Evolutionary conservation across 2,113 vertebrate species (phyloP), one percentile per base, ranked within the genome.

Genomic region (Panurus biarmicus): DNA sequence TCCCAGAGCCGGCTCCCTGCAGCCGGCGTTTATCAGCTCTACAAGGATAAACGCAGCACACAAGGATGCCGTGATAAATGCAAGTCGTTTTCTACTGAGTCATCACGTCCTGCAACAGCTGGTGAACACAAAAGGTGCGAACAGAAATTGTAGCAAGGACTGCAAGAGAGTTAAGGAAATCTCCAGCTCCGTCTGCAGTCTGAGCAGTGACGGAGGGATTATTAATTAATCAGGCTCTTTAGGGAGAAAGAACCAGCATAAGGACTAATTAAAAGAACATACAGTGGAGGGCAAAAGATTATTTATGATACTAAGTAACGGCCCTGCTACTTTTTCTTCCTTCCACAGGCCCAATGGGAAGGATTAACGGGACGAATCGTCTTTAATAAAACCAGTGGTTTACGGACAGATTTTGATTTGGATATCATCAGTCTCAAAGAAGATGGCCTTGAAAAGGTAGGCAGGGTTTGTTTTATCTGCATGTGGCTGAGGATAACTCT

Each of bases 391-490:
- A 99, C 98, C 28, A 98, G 98, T 7, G 99, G 99, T 58, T 98
- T 99, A 28, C 97, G 99, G 66, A 99, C 99, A 8, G 99, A 99
- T 97, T 99, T 99, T 61, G 99, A 99, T 96, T 93, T 99, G 98
- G 99, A 99, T 96, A 98, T 99, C 95, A 86, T 99, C 95, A 99
- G 98, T 90, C 98, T 99, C 60, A 99, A 99, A 93, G 99, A 99
- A 93, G 99, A 99, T 0, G 99, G 99, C 21, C 98, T 99, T 6
- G 99, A 99, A 93, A 99, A 99, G 99, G 99, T 99, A 95, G 23
- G 97, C 74, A 53, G 78, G 24, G 56, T 40, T 65, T 66, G 76
- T 54, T 66, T 72, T 16, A 22, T 14, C 85, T 57, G n/a, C 45
- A 6, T 4, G 7, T 3, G 47, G 62, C 64, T 64, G 20, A 24